Base-by-base conservation (phyloP, 2,888 invertebrate genomes). In the Melipona bicolor region DNA sequence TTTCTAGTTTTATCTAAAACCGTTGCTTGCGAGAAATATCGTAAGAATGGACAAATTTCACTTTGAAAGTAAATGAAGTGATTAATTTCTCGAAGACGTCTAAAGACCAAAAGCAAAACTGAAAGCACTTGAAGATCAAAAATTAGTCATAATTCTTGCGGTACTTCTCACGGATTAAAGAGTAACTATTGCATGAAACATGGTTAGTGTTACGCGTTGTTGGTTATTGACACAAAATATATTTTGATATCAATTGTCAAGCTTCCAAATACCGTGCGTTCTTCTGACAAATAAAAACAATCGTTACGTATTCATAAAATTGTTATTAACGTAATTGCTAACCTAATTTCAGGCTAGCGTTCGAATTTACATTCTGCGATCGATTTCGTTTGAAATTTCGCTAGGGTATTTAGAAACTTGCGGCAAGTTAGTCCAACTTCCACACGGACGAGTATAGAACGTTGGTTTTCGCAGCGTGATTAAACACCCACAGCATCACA, bases 401-500 rank as follows among this genome's bases (percentile, higher is more conserved):
- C 0, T 2, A 3, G 15, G 61, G 61, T 1, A 27, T 73, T 73
- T 32, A 32, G 27, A 73, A 15, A n/a, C 68, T 76, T 59, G 3
- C 21, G 56, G 32, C 49, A 6, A 43, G 11, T 32, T 27, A 4
- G 19, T 49, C 4, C 27, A 54, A 67, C 61, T 78, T 65, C 61
- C 17, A 21, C 50, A 43, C 56, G 32, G 81, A 77, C 65, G 75
- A 27, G 61, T 64, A 50, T 27, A 49, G 9, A 65, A 49, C 72
- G 43, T 87, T 89, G 80, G 50, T 72, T 32, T 32, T 43, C 9
- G 50, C 9, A 59, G 71, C 77, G 70, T 74, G 75, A 79, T 75
- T 77, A 65, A 69, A 76, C 72, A 89, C 76, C 77, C 74, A 81
- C 68, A 77, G 80, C 74, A 54, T 74, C 59, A 71, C 83, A 77